Base-by-base conservation (phyloP, 2,797 vertebrate species). In the Galagoides demidoff region DNA sequence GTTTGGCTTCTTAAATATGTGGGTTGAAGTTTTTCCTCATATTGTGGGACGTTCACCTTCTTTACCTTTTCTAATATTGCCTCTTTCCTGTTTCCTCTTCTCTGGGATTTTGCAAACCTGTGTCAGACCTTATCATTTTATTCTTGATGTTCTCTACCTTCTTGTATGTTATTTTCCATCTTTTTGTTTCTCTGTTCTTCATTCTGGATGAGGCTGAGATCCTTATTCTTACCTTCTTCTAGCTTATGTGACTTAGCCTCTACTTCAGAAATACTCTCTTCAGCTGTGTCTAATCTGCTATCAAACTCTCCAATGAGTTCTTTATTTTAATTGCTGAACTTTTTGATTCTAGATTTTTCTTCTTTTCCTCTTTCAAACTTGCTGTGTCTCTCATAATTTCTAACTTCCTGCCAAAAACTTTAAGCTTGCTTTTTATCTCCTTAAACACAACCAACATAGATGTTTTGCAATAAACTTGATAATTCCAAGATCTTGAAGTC, bases 261-360 rank as follows among this genome's bases (percentile, higher is more conserved):
- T 59, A 79, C 37, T 78, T 78, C 23, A 73, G 3, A 68, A 88
- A 52, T 93, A 31, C n/a, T 63, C 13, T 93, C 87, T 84, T 83
- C 4, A 49, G n/a, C 29, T 55, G 20, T 88, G 49, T 95, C 57
- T 96, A 66, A 96, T 79, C 63, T 83, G 34, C 70, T 78, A 0
- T 31, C 78, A 57, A 92, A 77, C 43, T 27, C 9, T 23, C n/a
- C 34, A 52, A 0, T 76, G 74, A 82, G 59, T 81, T 76, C 55
- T 79, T 91, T 34, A 89, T 88, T 88, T 94, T 89, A 68, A 61
- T 76, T 63, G 61, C 16, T 91, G 76, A 82, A 59, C 25, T 63
- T 86, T 85, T 39, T 23, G 31, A 34, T 61, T 84, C 39, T 86
- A 63, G 17, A 49, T 87, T 64, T 76, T 84, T 84, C 22, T 82